phyloP scores from a whole-genome alignment of 2,797 vertebrate species.

The Hemibagrus guttatus region DNA sequence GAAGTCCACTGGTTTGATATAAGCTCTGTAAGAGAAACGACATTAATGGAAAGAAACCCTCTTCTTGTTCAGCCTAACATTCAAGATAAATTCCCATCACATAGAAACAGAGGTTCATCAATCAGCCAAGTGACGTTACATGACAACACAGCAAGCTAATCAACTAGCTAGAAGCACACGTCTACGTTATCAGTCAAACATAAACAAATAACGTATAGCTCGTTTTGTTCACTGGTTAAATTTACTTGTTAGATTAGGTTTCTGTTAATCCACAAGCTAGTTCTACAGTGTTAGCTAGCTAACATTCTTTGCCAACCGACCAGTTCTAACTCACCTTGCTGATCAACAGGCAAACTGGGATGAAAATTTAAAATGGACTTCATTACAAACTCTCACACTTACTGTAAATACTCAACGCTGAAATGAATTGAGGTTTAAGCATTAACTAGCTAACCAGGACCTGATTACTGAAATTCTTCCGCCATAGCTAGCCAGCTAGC shows the following conservation, averaged over 20 bases:
- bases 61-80: neutral
- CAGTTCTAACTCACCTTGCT: constrained; percentile 13
- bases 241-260: neutral
- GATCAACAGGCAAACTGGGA: constrained; percentile 12
- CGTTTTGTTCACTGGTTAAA: neutral
- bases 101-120: neutral
- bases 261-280: neutral
- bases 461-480: neutral
- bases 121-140: neutral
- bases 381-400: neutral
- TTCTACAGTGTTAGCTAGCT: neutral
- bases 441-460: neutral
- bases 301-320: neutral
- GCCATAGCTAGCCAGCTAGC: constrained; percentile 27
- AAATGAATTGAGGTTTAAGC: no score
- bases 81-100: neutral
- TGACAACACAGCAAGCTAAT: neutral
- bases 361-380: no score
- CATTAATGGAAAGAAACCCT: neutral
- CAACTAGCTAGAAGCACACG: neutral
- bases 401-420: neutral
- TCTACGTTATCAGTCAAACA: neutral
- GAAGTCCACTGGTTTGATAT: neutral
- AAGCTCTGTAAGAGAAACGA: neutral
- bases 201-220: neutral